These are phyloP conservation scores for Vulpes vulpes DNA, from an alignment of 2,113 vertebrate species.

Conservation along the genomic window DNA sequence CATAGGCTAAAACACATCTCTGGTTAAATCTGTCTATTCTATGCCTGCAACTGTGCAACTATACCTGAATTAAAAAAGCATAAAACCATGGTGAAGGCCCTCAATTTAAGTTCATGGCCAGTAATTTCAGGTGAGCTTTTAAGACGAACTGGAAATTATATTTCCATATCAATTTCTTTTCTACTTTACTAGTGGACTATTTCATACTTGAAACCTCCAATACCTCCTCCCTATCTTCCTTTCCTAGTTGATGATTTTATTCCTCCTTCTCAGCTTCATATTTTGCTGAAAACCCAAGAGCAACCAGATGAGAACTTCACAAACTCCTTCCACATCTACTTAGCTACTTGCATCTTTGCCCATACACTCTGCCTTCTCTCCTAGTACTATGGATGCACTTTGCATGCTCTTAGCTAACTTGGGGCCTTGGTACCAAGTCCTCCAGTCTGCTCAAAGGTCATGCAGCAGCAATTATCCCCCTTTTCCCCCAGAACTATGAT, in stretches of 20 bases:
- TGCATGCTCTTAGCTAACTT: neutral
- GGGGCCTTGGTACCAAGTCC: neutral
- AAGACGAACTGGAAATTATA: slow-evolving; percentile 32
- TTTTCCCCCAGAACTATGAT: neutral
- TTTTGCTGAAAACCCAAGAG: slow-evolving; percentile 39
- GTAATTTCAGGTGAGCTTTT: slow-evolving; percentile 37
- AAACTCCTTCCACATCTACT: neutral
- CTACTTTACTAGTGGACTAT: neutral
- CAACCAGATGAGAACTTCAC: neutral
- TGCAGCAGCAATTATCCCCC: neutral
- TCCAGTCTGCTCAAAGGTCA: neutral
- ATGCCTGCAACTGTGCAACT: neutral
- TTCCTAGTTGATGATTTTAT: neutral
- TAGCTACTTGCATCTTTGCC: neutral
- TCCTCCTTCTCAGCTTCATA: neutral
- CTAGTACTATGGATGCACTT: neutral
- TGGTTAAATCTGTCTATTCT: neutral
- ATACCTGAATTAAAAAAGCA: neutral
- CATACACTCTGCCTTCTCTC: neutral
- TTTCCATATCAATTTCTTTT: slow-evolving; percentile 9
- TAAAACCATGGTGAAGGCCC: neutral
- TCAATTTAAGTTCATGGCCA: slow-evolving; percentile 21
- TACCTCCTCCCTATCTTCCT: neutral
- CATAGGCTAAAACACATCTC: neutral
- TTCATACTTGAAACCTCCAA: neutral